Conservation (phyloP, 53 echinoderm and acorn worm species). For the Paelopatides confundens region DNA sequence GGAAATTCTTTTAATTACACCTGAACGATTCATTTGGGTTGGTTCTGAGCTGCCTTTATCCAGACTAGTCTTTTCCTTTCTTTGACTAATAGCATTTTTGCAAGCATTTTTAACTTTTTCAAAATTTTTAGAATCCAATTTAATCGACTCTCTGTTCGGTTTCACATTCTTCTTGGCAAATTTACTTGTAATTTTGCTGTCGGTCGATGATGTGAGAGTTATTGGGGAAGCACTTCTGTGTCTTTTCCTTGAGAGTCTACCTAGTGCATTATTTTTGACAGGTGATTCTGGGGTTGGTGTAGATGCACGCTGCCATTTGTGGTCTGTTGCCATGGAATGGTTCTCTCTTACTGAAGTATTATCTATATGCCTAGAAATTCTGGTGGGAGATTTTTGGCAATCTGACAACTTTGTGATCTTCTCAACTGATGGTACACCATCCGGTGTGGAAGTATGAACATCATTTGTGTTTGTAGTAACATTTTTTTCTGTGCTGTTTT, state of each 20-base stretch:
- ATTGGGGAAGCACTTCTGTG: slow-evolving; percentile 33
- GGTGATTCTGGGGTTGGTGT: slow-evolving; percentile 37
- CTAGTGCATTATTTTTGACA: not conserved
- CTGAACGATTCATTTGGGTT: not conserved
- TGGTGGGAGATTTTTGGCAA: not conserved
- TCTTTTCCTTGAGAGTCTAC: slow-evolving; percentile 16
- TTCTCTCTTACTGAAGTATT: not conserved
- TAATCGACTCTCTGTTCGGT: not conserved
- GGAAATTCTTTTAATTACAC: not conserved
- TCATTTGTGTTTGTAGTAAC: not conserved
- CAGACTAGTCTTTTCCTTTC: slow-evolving; percentile 19
- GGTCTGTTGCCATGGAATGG: not conserved
- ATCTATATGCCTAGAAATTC: not conserved
- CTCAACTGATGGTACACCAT: not conserved
- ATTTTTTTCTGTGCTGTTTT: not conserved
- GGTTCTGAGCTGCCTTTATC: not conserved
- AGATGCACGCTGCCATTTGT: slow-evolving; percentile 16
- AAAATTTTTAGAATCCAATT: slow-evolving; percentile 13
- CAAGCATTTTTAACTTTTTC: slow-evolving; percentile 23
- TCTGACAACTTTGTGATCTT: not conserved
- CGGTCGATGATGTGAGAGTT: not conserved
- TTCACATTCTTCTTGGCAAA: not conserved
- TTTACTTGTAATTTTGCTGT: not conserved
- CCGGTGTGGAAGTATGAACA: not conserved
- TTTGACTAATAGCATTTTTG: slow-evolving; percentile 31